Base-by-base conservation (phyloP, 2,113 vertebrate genomes). In the Rhineura floridana region DNA sequence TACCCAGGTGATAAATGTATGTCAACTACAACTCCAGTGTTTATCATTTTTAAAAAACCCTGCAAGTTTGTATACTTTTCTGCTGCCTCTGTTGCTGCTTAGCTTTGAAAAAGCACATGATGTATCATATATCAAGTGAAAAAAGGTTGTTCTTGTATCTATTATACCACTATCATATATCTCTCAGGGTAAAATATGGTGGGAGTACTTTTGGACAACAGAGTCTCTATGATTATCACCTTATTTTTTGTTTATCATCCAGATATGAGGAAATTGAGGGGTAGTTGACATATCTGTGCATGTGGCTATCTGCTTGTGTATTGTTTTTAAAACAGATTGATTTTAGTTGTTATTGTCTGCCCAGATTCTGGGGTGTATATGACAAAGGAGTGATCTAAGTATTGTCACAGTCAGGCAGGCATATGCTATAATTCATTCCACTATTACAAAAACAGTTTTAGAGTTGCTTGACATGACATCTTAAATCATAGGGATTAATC, bases 1-100 rank as follows among this genome's bases (percentile, higher is more conserved):
- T 88, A 86, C 6, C 59, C 83, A 92, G 77, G 87, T 92, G 91
- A 92, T 93, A 92, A 94, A 95, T 88, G 67, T 39, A 81, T 89
- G 88, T 86, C 91, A 46, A 81, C 50, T 83, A 72, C 5, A 17
- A 15, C 33, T 30, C 0, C 33, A 84, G 62, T 94, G 77, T 94
- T 95, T 92, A 94, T 93, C 89, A 91, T 90, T 93, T 88, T 69
- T 17, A 44, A 90, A 30, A 69, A 79, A 79, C 80, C 59, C 50
- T 70, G 36, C 72, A 80, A 81, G 63, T 91, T 93, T 88, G 72
- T 94, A 75, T 87, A 90, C 87, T 55, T 48, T 65, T 33, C 84
- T 77, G 48, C 52, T 91, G 87, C 86, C 85, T 92, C 72, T 82
- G 42, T 75, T 62, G 25, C 70, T 92, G 0, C 39, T 90, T 65